These are phyloP conservation scores for Cotesia chilonis DNA, from an alignment of 1,140 invertebrate genomes.

Conservation along the genomic window DNA sequence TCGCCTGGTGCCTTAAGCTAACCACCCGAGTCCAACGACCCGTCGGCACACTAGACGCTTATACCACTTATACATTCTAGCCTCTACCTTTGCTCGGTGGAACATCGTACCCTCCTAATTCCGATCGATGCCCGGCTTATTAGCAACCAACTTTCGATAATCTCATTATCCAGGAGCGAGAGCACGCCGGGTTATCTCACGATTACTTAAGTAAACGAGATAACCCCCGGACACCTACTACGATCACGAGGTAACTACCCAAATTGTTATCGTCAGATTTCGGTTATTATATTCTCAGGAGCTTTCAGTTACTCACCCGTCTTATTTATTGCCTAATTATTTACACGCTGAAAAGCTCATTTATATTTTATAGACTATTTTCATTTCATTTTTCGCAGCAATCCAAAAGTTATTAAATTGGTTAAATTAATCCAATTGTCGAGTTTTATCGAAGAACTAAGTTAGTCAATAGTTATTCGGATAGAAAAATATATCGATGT, in stretches of 20 bases:
- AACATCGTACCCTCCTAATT: slow-evolving; percentile 32
- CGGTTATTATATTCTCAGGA: not conserved
- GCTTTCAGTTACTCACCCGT: not conserved
- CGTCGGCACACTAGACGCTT: slow-evolving; percentile 12
- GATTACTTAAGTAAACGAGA: slow-evolving; percentile 32
- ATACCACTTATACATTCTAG: slow-evolving; percentile 6
- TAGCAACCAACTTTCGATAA: slow-evolving; percentile 55
- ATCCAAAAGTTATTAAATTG: too few species aligned
- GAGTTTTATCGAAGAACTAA: too few species aligned
- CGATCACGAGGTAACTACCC: not conserved
- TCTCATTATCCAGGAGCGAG: slow-evolving; percentile 47
- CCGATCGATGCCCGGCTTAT: slow-evolving; percentile 55
- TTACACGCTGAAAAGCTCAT: too few species aligned
- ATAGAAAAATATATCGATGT: too few species aligned
- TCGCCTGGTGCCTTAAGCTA: not conserved
- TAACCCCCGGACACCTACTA: slow-evolving; percentile 11
- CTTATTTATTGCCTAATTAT: too few species aligned
- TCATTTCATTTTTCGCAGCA: too few species aligned
- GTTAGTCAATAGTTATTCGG: too few species aligned
- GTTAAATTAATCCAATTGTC: too few species aligned
- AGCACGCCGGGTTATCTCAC: slow-evolving; percentile 21
- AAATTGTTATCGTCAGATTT: not conserved
- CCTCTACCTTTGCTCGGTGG: too few species aligned
- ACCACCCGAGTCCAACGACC: slow-evolving; percentile 31
- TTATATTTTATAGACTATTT: too few species aligned